phyloP scores from a whole-genome alignment of 2,888 invertebrate genomes.

The Lampropteryx suffumata region DNA sequence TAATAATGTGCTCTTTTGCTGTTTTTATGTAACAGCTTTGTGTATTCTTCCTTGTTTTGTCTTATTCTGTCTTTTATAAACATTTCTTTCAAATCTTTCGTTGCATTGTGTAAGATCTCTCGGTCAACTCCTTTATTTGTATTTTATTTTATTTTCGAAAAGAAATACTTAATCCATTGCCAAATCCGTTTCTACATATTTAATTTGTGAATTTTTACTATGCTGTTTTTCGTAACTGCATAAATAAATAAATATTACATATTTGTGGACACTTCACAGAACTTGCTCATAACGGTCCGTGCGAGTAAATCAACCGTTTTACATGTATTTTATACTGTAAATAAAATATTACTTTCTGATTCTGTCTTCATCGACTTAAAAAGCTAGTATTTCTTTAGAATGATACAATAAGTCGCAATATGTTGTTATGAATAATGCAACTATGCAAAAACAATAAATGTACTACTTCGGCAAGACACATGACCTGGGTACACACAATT shows the following conservation, averaged over 20 bases:
- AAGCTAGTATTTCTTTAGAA: constrained; percentile 52
- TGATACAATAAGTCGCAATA: constrained; percentile 44
- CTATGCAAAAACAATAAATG: constrained; percentile 63
- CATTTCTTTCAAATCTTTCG: background rate
- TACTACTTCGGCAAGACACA: constrained; percentile 66
- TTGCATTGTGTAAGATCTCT: background rate
- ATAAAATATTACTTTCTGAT: constrained; percentile 19
- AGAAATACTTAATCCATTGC: background rate
- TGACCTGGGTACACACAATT: constrained; percentile 63
- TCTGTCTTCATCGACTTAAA: constrained; percentile 36
- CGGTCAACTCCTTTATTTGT: background rate
- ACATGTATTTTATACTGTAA: too few relatives aligned
- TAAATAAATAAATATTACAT: too few relatives aligned
- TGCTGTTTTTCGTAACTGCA: constrained; percentile 13
- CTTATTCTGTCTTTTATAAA: background rate
- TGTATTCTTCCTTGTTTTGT: background rate
- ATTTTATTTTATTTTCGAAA: background rate
- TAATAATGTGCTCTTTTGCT: constrained; percentile 31
- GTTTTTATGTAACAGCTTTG: too few relatives aligned
- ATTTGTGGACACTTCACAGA: too few relatives aligned
- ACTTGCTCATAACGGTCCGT: too few relatives aligned
- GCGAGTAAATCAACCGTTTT: too few relatives aligned
- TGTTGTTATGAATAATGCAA: constrained; percentile 65
- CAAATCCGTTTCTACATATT: background rate
- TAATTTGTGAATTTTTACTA: background rate